Conservation (phyloP, 1,140 invertebrate species). For the Brachionus koreanus region DNA sequence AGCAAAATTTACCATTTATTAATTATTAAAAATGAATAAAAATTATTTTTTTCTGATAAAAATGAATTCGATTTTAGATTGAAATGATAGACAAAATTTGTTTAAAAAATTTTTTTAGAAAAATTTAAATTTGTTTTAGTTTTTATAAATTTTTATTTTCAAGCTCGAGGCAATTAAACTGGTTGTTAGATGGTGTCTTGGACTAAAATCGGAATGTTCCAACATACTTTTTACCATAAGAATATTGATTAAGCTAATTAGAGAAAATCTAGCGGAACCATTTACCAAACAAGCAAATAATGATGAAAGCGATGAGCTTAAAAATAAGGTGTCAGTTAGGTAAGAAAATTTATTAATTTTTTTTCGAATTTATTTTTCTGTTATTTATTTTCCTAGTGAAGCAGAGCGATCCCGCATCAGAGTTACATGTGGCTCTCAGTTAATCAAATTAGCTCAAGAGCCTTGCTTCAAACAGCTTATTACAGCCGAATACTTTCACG, state of each 20-base stretch:
- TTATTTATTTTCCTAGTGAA: conserved; percentile 63
- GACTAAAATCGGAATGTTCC: conserved; percentile 74
- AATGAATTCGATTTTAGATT: too few species aligned
- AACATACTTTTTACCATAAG: conserved; percentile 87
- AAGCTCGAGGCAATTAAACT: conserved; percentile 82
- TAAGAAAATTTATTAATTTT: not conserved
- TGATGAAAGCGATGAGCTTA: conserved; percentile 9
- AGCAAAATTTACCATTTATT: too few species aligned
- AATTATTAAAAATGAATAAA: too few species aligned
- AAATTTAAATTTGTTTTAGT: too few species aligned
- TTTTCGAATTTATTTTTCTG: conserved; percentile 45
- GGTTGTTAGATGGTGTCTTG: conserved; percentile 89
- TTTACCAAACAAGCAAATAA: conserved; percentile 57
- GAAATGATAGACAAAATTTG: too few species aligned
- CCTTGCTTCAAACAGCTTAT: conserved; percentile 90
- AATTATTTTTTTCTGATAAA: too few species aligned
- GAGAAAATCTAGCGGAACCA: conserved; percentile 78
- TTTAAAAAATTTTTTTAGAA: too few species aligned
- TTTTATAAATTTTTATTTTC: conserved; percentile 16
- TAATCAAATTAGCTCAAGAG: conserved; percentile 92
- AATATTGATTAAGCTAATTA: conserved; percentile 81
- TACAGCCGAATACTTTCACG: conserved; percentile 87
- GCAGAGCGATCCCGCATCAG: conserved; percentile 88
- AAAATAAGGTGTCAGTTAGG: not conserved
- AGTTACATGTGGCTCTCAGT: conserved; percentile 82